Conservation (phyloP, 1,140 invertebrate genomes). For the Procambarus virginalis region DNA sequence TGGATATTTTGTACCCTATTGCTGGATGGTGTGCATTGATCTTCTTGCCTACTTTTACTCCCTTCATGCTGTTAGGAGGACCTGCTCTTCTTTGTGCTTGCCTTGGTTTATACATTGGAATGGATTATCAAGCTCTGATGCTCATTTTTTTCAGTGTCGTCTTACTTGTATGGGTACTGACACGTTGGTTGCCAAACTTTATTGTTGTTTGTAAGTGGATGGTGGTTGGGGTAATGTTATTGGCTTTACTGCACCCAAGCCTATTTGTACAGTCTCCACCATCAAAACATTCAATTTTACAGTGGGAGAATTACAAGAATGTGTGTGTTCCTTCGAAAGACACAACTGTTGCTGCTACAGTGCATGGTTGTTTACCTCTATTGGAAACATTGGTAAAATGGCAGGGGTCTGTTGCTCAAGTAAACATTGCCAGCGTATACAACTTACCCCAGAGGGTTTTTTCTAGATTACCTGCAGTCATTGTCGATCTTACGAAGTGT, state of each 20-base stretch:
- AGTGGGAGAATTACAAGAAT: conserved; percentile 60
- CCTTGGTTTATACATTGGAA: background rate
- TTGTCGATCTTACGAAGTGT: conserved; percentile 25
- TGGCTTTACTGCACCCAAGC: conserved; percentile 21
- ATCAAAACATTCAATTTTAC: conserved; percentile 10
- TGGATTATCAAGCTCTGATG: background rate
- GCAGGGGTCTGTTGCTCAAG: conserved; percentile 47
- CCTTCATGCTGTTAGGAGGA: background rate
- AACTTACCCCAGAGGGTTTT: conserved; percentile 48
- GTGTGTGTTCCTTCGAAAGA: conserved; percentile 54
- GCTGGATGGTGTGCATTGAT: conserved; percentile 33
- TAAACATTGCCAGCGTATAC: conserved; percentile 19
- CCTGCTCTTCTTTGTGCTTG: conserved; percentile 21
- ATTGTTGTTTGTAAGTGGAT: conserved; percentile 24
- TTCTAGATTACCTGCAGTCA: conserved; percentile 13
- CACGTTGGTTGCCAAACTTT: conserved; percentile 40
- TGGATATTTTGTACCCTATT: conserved; percentile 26
- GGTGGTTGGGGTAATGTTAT: conserved; percentile 2
- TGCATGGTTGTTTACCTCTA: conserved; percentile 49
- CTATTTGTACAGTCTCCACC: background rate
- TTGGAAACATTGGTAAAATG: conserved; percentile 51
- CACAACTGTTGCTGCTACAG: conserved; percentile 11
- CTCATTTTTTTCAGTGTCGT: conserved; percentile 3
- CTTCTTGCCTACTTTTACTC: conserved; percentile 1
- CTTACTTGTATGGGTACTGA: background rate